These are phyloP conservation scores for Orchesella cincta DNA, from an alignment of 1,140 invertebrate genomes.

Conservation along the genomic window DNA sequence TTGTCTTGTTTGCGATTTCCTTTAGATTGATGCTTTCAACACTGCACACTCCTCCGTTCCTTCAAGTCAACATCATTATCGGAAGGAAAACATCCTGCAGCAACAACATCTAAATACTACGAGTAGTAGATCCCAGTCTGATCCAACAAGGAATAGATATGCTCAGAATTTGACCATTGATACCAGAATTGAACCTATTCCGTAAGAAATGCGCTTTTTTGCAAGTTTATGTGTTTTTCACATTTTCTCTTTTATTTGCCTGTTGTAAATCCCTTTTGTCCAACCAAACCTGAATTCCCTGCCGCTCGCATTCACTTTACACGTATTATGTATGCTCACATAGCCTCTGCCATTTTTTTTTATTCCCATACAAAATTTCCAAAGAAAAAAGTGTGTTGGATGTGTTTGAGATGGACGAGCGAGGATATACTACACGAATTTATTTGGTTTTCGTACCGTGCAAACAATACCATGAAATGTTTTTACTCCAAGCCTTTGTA, in stretches of 20 bases:
- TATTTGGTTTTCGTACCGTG: too few relatives aligned
- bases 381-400: too few relatives aligned
- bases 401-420: too few relatives aligned
- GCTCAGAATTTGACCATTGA: constrained; percentile 52
- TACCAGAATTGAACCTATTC: constrained; percentile 52
- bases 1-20: constrained; percentile 22
- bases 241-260: constrained; percentile 1
- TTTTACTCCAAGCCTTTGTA: too few relatives aligned
- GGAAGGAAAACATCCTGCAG: constrained; percentile 12
- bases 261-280: not conserved
- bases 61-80: not conserved
- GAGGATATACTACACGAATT: too few relatives aligned
- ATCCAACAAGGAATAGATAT: constrained; percentile 45
- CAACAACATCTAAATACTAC: not conserved
- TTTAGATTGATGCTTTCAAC: constrained; percentile 30
- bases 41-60: constrained; percentile 4
- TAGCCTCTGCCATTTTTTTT: too few relatives aligned
- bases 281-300: too few relatives aligned
- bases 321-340: too few relatives aligned
- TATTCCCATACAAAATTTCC: too few relatives aligned
- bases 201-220: constrained; percentile 49
- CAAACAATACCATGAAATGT: too few relatives aligned
- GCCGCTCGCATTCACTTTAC: too few relatives aligned
- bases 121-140: constrained; percentile 29
- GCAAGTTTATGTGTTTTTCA: not conserved